Percentiles rank a stretch among this genome's conserved stretches.
These are phyloP conservation scores for Sebastes reedi DNA, from an alignment of 2,797 vertebrate species.

Conservation along the genomic window DNA sequence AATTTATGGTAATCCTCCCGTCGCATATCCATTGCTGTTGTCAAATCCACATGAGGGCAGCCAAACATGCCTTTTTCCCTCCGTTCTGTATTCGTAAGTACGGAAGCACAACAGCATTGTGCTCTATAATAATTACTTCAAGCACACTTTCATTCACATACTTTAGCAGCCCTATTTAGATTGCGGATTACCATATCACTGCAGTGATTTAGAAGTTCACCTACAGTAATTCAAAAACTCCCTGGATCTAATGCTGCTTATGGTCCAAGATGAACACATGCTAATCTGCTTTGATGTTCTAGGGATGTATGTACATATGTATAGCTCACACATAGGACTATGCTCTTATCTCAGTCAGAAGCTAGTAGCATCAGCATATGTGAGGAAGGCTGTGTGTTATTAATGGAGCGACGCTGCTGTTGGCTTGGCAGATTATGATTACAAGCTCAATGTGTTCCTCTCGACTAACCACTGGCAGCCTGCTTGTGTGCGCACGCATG, in stretches of 20 bases:
- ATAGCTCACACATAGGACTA: conserved; percentile 10
- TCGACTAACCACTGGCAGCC: conserved; percentile 39
- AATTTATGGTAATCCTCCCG: conserved; percentile 76
- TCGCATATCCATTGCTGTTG: conserved; percentile 65
- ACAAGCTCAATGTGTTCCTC: conserved; percentile 27
- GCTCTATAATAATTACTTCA: conserved; percentile 65
- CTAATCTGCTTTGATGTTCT: conserved; percentile 64
- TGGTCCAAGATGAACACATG: conserved; percentile 48
- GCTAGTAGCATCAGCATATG: conserved; percentile 42
- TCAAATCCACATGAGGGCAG: conserved; percentile 75
- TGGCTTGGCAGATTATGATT: conserved; percentile 44
- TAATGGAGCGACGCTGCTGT: conserved; percentile 24
- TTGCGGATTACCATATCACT: conserved; percentile 59
- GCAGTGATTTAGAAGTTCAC: conserved; percentile 54
- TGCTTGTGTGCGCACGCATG: background rate
- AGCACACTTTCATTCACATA: conserved; percentile 51
- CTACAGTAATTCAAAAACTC: conserved; percentile 48
- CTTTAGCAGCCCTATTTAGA: conserved; percentile 46
- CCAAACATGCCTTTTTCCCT: conserved; percentile 63
- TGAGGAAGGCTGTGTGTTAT: conserved; percentile 34
- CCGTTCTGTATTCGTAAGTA: conserved; percentile 37
- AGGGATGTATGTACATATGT: conserved; percentile 45
- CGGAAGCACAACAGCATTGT: conserved; percentile 58
- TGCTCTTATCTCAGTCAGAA: conserved; percentile 25
- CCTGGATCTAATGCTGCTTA: conserved; percentile 38